Evolutionary conservation across 2,888 invertebrate species (phyloP).

Genomic region (Pammene fasciana): DNA sequence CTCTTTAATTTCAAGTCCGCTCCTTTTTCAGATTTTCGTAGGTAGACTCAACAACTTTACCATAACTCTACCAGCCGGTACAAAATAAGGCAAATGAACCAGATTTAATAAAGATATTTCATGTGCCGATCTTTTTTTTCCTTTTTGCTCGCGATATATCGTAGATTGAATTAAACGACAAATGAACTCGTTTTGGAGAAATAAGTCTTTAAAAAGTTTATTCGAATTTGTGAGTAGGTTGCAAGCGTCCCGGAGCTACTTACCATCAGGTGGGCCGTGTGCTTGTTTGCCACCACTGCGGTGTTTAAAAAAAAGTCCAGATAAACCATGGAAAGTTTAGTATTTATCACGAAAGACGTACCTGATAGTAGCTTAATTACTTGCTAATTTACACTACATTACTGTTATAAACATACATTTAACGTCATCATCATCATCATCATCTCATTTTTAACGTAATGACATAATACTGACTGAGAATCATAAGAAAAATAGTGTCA

Average conservation of each 20-base stretch:
- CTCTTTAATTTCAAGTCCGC: neutral
- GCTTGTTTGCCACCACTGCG: neutral
- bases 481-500: too few species aligned
- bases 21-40: neutral
- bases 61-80: constrained; percentile 50
- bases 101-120: constrained; percentile 84
- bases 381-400: too few species aligned
- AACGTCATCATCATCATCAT: too few species aligned
- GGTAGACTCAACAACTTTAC: neutral
- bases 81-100: constrained; percentile 73
- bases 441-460: too few species aligned
- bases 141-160: constrained; percentile 64
- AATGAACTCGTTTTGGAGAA: constrained; percentile 61
- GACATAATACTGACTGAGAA: too few species aligned
- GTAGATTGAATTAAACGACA: constrained; percentile 76
- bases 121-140: constrained; percentile 72
- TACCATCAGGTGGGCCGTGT: neutral
- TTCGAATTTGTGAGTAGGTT: neutral
- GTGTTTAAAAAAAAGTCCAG: neutral
- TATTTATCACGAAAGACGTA: neutral
- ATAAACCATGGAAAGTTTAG: neutral
- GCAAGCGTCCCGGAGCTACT: neutral
- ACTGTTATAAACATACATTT: too few species aligned
- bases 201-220: constrained; percentile 42
- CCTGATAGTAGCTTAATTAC: too few species aligned